Evolutionary conservation across 2,797 vertebrate genomes (phyloP).

Genomic region (Basileuterus tristriatus): DNA sequence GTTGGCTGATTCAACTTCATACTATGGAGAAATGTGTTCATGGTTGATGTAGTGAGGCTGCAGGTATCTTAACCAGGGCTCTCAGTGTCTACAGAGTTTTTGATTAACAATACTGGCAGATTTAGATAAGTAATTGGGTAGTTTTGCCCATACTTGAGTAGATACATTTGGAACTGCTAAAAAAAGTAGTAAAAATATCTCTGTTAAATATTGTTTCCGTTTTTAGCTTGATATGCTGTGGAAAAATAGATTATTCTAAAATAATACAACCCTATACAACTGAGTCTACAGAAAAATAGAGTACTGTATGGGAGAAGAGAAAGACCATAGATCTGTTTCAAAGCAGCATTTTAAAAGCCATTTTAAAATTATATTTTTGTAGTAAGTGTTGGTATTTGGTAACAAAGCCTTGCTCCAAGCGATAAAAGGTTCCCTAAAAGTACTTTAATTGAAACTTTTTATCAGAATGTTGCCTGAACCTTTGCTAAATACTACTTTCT

Average conservation of each 20-base stretch:
- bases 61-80: neutral
- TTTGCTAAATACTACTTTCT: conserved; percentile 72
- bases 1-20: neutral
- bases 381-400: conserved; percentile 50
- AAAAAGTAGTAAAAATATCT: neutral
- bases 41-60: neutral
- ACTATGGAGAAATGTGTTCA: neutral
- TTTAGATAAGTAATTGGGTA: neutral
- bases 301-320: neutral
- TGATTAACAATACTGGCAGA: neutral
- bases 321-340: neutral
- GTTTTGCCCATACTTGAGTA: neutral
- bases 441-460: conserved; percentile 81
- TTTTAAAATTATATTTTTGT: conserved; percentile 1
- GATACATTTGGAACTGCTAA: neutral
- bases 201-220: neutral
- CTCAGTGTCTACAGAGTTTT: neutral
- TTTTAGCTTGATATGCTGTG: neutral
- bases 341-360: conserved; percentile 42
- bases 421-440: conserved; percentile 67
- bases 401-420: conserved; percentile 57
- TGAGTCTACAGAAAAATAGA: neutral
- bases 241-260: conserved; percentile 1
- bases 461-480: conserved; percentile 73
- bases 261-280: neutral